Percentiles rank a stretch among this genome's conserved stretches.
Evolutionary conservation across 2,888 invertebrate species (phyloP).

Genomic region (Volucella inflata): DNA sequence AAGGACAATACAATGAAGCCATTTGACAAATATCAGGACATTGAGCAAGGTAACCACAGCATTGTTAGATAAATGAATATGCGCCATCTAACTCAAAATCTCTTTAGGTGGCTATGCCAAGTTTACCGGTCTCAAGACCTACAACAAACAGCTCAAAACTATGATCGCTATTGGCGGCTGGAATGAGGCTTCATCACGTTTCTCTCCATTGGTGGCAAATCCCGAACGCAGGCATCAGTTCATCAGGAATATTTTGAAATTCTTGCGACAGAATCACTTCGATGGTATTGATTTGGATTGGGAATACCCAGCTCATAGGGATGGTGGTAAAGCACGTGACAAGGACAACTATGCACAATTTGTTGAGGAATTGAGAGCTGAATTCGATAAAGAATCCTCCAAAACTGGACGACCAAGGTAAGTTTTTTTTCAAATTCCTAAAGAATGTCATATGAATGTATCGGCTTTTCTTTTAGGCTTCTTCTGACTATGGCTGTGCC

Average conservation of each 20-base stretch:
- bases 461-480: slow-evolving; percentile 84
- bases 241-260: slow-evolving; percentile 92
- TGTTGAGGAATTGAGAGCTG: slow-evolving; percentile 94
- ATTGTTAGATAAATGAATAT: neutral
- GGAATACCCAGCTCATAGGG: slow-evolving; percentile 85
- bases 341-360: slow-evolving; percentile 94
- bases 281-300: slow-evolving; percentile 97
- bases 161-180: slow-evolving; percentile 96
- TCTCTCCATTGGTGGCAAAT: slow-evolving; percentile 94
- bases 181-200: slow-evolving; percentile 95
- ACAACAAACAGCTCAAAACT: slow-evolving; percentile 95
- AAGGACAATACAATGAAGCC: slow-evolving; percentile 95
- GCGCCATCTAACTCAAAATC: neutral
- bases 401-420: slow-evolving; percentile 90
- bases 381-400: slow-evolving; percentile 93
- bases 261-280: slow-evolving; percentile 95
- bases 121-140: slow-evolving; percentile 95
- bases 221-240: slow-evolving; percentile 90
- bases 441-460: neutral
- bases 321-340: slow-evolving; percentile 91
- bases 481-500: slow-evolving; percentile 97
- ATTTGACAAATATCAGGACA: slow-evolving; percentile 97
- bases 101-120: slow-evolving; percentile 94
- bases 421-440: neutral
- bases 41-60: slow-evolving; percentile 93